Conservation (phyloP, 2,113 vertebrate genomes). For the Symphodus melops region DNA sequence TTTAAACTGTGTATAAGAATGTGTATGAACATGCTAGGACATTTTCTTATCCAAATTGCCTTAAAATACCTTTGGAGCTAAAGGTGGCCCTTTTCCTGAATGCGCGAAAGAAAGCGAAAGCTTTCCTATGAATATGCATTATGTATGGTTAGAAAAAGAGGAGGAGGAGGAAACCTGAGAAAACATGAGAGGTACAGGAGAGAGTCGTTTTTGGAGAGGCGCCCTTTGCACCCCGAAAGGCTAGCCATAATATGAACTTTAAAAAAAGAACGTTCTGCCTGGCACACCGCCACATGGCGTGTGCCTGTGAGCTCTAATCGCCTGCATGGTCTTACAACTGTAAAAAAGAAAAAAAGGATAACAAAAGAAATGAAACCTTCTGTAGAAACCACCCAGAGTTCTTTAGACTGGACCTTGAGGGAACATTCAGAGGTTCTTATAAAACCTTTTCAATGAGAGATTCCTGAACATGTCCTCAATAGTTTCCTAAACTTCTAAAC, state of each 20-base stretch:
- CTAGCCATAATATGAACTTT: constrained; percentile 73
- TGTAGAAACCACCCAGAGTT: constrained; percentile 18
- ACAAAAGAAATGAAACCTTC: constrained; percentile 26
- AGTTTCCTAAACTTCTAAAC: neutral
- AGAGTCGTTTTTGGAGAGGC: constrained; percentile 73
- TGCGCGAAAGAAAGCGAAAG: constrained; percentile 36
- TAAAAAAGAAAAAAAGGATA: constrained; percentile 38
- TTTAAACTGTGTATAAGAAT: neutral
- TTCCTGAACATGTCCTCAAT: neutral
- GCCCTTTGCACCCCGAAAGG: constrained; percentile 70
- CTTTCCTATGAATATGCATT: constrained; percentile 68
- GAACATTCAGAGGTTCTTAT: constrained; percentile 2
- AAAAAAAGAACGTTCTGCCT: constrained; percentile 67
- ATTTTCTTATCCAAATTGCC: constrained; percentile 12
- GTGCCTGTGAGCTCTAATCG: constrained; percentile 64
- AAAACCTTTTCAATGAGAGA: constrained; percentile 16
- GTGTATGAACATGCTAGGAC: neutral
- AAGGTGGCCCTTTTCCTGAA: constrained; percentile 33
- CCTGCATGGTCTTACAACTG: constrained; percentile 49
- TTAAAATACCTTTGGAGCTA: constrained; percentile 37
- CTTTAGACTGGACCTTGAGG: constrained; percentile 14
- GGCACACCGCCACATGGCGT: constrained; percentile 60
- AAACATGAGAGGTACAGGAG: constrained; percentile 61
- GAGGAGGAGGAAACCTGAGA: constrained; percentile 62
- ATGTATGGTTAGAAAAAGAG: constrained; percentile 49